Conservation (phyloP, 2,113 vertebrate genomes). For the Balaeniceps rex region DNA sequence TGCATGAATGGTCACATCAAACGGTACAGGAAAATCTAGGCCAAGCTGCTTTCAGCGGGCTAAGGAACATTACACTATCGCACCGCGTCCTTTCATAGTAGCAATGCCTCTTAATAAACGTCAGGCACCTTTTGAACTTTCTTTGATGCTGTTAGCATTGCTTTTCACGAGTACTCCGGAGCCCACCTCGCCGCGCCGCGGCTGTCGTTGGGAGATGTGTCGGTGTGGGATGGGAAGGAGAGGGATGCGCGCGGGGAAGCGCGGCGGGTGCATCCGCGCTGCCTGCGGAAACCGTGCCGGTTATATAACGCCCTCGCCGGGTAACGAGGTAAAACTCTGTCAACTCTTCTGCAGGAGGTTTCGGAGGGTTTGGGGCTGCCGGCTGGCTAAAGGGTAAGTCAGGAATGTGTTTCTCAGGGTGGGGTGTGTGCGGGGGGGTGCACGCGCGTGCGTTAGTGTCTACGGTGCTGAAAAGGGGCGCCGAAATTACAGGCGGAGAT, state of each 20-base stretch:
- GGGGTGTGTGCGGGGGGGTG: background rate
- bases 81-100: background rate
- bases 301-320: slow-evolving; percentile 72
- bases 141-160: background rate
- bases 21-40: slow-evolving; percentile 49
- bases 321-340: slow-evolving; percentile 61
- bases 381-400: slow-evolving; percentile 49
- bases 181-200: background rate
- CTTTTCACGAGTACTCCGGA: background rate
- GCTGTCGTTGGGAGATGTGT: background rate
- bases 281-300: slow-evolving; percentile 63
- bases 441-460: fast-evolving
- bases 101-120: background rate
- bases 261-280: slow-evolving; percentile 41
- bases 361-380: background rate
- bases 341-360: slow-evolving; percentile 49
- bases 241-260: slow-evolving; percentile 29
- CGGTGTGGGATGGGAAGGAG: slow-evolving; percentile 51
- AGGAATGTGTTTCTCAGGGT: background rate
- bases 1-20: slow-evolving; percentile 62
- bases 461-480: background rate
- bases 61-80: slow-evolving; percentile 19
- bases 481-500: background rate
- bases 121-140: background rate
- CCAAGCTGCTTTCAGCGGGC: slow-evolving; percentile 51